Evolutionary conservation across 2,113 vertebrate species (phyloP).

Genomic region (Probosciger aterrimus): DNA sequence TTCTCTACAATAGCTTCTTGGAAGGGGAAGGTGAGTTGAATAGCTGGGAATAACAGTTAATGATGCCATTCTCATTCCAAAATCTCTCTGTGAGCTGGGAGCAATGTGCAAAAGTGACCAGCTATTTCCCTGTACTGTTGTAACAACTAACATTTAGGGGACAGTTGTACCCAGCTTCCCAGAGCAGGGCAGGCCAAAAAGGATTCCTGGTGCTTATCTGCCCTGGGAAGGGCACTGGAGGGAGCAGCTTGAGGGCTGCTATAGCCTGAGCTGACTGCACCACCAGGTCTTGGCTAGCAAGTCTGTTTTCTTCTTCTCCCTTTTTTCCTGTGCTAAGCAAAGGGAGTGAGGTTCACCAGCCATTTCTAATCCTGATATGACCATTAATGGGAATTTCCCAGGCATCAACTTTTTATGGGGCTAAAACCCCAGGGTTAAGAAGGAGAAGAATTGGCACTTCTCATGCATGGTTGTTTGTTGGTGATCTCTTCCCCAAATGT

Average conservation of each 20-base stretch:
- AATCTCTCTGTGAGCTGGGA: neutral
- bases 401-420: neutral
- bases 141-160: neutral
- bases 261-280: neutral
- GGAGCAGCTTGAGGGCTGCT: neutral
- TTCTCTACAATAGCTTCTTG: neutral
- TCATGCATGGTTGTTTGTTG: neutral
- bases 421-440: neutral
- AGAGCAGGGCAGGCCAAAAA: neutral
- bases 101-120: neutral
- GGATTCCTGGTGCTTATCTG: neutral
- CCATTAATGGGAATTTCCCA: neutral
- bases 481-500: neutral
- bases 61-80: neutral
- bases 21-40: neutral
- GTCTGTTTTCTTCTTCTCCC: neutral
- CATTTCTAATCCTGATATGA: neutral
- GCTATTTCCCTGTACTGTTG: neutral
- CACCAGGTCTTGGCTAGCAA: neutral
- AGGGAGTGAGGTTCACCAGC: neutral
- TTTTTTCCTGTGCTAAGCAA: neutral
- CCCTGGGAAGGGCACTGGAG: neutral
- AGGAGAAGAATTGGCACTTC: neutral
- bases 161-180: neutral
- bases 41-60: fast-evolving